Percentiles rank a stretch among this genome's conserved stretches.
phyloP scores from a whole-genome alignment of 35 echinoderm and acorn worm genomes.

The Ophioderma brevispina region DNA sequence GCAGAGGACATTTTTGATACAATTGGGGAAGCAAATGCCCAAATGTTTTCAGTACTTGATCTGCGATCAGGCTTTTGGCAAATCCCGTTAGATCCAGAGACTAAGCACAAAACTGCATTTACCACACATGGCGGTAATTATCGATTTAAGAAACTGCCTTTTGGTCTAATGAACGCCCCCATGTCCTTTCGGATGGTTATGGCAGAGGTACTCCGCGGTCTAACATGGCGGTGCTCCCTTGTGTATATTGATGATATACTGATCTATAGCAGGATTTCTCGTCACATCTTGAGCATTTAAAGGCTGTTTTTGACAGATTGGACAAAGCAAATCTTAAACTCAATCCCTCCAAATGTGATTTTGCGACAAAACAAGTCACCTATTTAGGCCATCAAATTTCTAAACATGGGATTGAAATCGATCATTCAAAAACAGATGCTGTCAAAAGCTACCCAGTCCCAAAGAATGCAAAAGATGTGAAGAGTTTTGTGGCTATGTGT shows the following conservation, averaged over 20 bases:
- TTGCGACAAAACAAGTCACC: slow-evolving; percentile 48
- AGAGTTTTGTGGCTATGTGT: slow-evolving; percentile 55
- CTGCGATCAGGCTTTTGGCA: slow-evolving; percentile 43
- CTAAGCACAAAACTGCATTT: slow-evolving; percentile 39
- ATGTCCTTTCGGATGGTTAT: slow-evolving; percentile 45
- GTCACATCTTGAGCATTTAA: slow-evolving; percentile 42
- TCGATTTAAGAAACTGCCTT: slow-evolving; percentile 51
- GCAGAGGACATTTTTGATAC: slow-evolving; percentile 54
- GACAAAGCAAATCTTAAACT: slow-evolving; percentile 50
- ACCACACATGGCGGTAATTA: slow-evolving; percentile 37
- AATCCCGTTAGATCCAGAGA: slow-evolving; percentile 15
- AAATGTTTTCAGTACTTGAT: slow-evolving; percentile 43
- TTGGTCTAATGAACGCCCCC: slow-evolving; percentile 59
- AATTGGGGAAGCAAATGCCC: slow-evolving; percentile 29
- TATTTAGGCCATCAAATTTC: slow-evolving; percentile 70
- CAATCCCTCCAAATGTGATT: slow-evolving; percentile 59
- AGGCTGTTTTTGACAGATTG: slow-evolving; percentile 46
- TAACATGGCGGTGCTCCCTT: slow-evolving; percentile 52
- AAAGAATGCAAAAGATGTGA: slow-evolving; percentile 31
- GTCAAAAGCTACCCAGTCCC: slow-evolving; percentile 29
- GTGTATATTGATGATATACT: slow-evolving; percentile 60
- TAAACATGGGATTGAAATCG: slow-evolving; percentile 43
- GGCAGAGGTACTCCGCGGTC: slow-evolving; percentile 45
- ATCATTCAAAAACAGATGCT: slow-evolving; percentile 38
- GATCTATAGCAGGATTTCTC: not conserved